Evolutionary conservation across 1,140 invertebrate species (phyloP).

Genomic region (Subanguina moxae): DNA sequence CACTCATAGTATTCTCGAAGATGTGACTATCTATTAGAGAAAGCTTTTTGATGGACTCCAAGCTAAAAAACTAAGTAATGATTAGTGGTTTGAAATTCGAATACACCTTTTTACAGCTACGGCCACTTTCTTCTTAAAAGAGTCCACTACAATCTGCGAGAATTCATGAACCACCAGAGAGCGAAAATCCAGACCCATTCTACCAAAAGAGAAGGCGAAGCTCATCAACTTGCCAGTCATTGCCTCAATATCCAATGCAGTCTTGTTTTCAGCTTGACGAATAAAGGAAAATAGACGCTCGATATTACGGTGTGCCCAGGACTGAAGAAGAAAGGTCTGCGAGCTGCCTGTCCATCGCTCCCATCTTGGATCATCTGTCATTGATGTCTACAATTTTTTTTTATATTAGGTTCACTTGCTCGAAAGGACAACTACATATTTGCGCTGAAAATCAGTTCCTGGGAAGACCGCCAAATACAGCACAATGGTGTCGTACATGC

Average conservation of each 20-base stretch:
- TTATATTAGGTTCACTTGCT: background rate
- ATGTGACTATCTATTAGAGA: conserved; percentile 46
- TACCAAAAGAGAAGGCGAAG: conserved; percentile 55
- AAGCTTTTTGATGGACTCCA: conserved; percentile 29
- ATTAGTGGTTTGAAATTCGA: background rate
- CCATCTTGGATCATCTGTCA: conserved; percentile 51
- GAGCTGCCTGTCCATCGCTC: conserved; percentile 41
- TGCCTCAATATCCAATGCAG: conserved; percentile 38
- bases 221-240: conserved; percentile 50
- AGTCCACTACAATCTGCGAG: conserved; percentile 39
- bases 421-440: conserved; percentile 39
- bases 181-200: conserved; percentile 58
- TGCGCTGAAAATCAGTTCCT: conserved; percentile 36
- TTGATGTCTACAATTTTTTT: conserved; percentile 19
- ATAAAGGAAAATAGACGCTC: conserved; percentile 40
- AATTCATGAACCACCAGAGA: conserved; percentile 44
- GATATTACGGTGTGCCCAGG: conserved; percentile 53
- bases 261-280: conserved; percentile 28
- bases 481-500: conserved; percentile 59
- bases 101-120: conserved; percentile 31
- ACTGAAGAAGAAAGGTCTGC: conserved; percentile 52
- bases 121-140: conserved; percentile 34
- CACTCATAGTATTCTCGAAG: conserved; percentile 45
- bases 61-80: conserved; percentile 27
- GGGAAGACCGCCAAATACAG: conserved; percentile 59